Evolutionary conservation across 1,140 invertebrate species (phyloP).

Genomic region (Planococcus citri): DNA sequence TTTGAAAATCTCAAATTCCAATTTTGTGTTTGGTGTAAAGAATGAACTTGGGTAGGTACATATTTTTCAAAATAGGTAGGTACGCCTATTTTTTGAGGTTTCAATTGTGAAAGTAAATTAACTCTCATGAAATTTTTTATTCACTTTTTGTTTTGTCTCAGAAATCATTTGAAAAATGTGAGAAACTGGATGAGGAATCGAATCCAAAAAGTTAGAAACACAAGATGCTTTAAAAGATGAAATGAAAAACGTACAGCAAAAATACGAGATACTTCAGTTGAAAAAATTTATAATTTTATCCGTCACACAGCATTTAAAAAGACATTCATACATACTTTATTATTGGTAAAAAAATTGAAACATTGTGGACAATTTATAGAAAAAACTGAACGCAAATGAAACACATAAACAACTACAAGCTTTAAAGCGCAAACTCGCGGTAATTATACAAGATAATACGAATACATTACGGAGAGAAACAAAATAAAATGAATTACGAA

Average conservation of each 20-base stretch:
- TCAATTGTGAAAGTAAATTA: too few species aligned
- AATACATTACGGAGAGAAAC: constrained; percentile 47
- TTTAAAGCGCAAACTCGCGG: constrained; percentile 34
- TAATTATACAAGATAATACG: constrained; percentile 52
- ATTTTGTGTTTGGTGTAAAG: too few species aligned
- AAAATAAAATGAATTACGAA: constrained; percentile 48
- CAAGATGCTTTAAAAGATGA: constrained; percentile 33
- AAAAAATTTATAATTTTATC: neutral
- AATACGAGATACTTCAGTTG: constrained; percentile 36
- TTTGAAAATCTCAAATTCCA: too few species aligned
- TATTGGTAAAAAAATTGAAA: constrained; percentile 44
- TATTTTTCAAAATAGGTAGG: too few species aligned
- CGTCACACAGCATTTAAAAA: constrained; percentile 1
- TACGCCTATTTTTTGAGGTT: too few species aligned
- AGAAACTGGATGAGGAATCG: too few species aligned
- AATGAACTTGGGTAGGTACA: too few species aligned
- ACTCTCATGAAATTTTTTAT: too few species aligned
- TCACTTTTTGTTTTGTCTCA: too few species aligned
- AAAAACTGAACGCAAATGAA: constrained; percentile 43
- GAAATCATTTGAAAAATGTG: too few species aligned
- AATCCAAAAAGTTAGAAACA: constrained; percentile 30
- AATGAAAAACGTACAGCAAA: constrained; percentile 33
- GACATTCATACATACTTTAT: neutral
- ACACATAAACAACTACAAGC: constrained; percentile 11
- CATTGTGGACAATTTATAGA: constrained; percentile 52